These are phyloP conservation scores for Anarsia innoxiella DNA, from an alignment of 2,888 invertebrate species.

Conservation along the genomic window DNA sequence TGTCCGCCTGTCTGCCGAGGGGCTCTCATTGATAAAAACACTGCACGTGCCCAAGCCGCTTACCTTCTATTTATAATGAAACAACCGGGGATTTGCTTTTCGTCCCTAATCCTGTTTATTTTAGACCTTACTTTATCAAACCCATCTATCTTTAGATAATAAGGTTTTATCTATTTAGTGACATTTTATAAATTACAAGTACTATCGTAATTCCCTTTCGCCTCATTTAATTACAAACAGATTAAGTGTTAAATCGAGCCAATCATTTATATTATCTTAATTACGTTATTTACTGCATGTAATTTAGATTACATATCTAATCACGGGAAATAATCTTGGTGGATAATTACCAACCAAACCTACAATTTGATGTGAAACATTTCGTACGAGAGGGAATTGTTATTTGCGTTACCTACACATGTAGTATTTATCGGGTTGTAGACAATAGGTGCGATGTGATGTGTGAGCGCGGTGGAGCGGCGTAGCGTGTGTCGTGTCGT, in stretches of 20 bases:
- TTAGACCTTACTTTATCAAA: constrained; percentile 22
- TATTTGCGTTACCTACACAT: constrained; percentile 5
- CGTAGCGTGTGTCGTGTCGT: constrained; percentile 17
- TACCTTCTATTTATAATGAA: constrained; percentile 62
- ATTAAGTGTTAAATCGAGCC: constrained; percentile 9
- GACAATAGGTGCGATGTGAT: constrained; percentile 10
- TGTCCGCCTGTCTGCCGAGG: constrained; percentile 40
- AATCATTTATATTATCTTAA: constrained; percentile 18
- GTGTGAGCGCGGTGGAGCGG: constrained; percentile 14
- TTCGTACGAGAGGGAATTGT: constrained; percentile 2
- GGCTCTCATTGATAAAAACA: constrained; percentile 54
- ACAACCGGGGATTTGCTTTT: constrained; percentile 28
- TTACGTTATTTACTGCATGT: constrained; percentile 20
- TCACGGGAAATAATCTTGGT: constrained; percentile 13
- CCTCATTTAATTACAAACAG: constrained; percentile 11
- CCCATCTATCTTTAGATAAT: constrained; percentile 7
- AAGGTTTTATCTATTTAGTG: constrained; percentile 4
- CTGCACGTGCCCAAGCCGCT: constrained; percentile 66
- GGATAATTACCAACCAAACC: constrained; percentile 14
- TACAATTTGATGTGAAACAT: constrained; percentile 13
- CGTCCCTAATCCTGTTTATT: constrained; percentile 43
- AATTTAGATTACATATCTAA: constrained; percentile 16
- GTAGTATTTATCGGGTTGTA: constrained; percentile 8
- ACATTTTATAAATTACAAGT: constrained; percentile 1
- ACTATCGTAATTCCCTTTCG: constrained; percentile 7